Base-by-base conservation (phyloP, 2,888 invertebrate species). In the Leptarthrus brevirostris region DNA sequence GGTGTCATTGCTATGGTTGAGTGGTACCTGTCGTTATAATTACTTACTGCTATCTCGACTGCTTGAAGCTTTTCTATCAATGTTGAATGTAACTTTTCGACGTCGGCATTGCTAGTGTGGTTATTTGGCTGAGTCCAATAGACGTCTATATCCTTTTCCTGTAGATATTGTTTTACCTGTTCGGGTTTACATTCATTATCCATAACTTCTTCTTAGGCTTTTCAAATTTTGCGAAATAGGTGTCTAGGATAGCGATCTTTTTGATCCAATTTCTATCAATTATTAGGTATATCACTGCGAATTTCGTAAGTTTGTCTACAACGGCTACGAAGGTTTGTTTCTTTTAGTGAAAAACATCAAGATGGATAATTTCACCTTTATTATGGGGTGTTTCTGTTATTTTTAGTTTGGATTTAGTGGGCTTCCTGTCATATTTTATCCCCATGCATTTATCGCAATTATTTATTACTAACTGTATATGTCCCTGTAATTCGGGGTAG, bases 161-260 rank as follows among this genome's bases (percentile, higher is more conserved):
- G n/a, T n/a, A n/a, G n/a, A n/a, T n/a, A n/a, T n/a, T n/a, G n/a
- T n/a, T n/a, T n/a, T n/a, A n/a, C n/a, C n/a, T n/a, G 52, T 20
- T 52, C 52, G 8, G 52, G 4, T n/a, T 52, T 52, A 20, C 10
- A 52, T 12, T 52, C 52, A 20, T 52, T 52, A 52, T 52, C 52
- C 52, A 52, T 52, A 20, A 52, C 18, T 20, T 52, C 52, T 64
- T 73, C 34, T 52, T 34, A 30, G 73, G 64, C 20, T 64, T 61
- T 4, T 20, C 73, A 26, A 64, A 61, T 24, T 4, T 52, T 20
- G 61, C 61, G 6, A 73, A 30, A 53, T 73, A 73, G 14, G 36
- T 54, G 8, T 36, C 54, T 2, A 72, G 2, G 10, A 20, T 40
- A 12, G 44, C n/a, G 44, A 30, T 30, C 22, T 22, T 56, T 12